These are phyloP conservation scores for Cochlearius cochlearius DNA, from an alignment of 2,113 vertebrate species.

Conservation along the genomic window DNA sequence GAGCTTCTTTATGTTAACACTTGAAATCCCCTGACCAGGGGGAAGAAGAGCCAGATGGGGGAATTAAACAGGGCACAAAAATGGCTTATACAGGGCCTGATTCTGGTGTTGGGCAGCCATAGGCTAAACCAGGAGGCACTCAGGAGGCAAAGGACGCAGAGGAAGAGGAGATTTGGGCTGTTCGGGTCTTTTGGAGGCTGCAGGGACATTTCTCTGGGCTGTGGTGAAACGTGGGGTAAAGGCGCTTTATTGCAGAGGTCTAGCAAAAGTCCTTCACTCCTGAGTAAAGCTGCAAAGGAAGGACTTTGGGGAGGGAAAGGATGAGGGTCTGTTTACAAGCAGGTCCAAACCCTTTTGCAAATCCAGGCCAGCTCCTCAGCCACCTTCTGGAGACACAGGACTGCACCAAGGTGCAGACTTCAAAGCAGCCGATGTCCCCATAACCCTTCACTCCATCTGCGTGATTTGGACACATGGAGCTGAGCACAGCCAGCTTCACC, in stretches of 20 bases:
- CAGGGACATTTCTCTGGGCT: neutral
- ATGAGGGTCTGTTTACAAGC: neutral
- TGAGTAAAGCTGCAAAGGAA: neutral
- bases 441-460: neutral
- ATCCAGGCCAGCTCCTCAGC: neutral
- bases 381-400: neutral
- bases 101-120: neutral
- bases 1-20: neutral
- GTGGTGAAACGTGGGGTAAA: neutral
- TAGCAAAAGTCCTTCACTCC: neutral
- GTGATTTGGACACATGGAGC: accelerated
- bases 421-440: neutral
- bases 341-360: neutral
- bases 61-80: neutral
- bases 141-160: neutral
- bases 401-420: neutral
- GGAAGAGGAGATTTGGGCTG: neutral
- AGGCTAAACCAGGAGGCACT: neutral
- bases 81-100: neutral
- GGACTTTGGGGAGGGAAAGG: neutral
- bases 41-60: neutral
- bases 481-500: neutral
- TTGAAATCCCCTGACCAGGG: neutral
- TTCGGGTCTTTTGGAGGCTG: neutral
- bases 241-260: neutral